Percentiles rank a stretch among this genome's conserved stretches.
These are phyloP conservation scores for Pseudorectes ferrugineus DNA, from an alignment of 2,113 vertebrate genomes.

Conservation along the genomic window DNA sequence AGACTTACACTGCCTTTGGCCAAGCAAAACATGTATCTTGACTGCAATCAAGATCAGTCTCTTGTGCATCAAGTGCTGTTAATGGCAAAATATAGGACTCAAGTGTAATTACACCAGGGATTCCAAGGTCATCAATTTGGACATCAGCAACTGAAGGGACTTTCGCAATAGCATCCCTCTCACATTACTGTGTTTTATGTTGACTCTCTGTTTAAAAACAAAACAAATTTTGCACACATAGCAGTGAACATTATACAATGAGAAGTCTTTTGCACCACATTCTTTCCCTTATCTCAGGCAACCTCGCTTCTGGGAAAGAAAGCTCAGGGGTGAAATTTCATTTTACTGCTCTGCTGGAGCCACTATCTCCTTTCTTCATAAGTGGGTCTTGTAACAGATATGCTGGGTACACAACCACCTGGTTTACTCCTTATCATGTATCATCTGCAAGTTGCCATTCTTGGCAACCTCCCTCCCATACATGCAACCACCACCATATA, in stretches of 20 bases:
- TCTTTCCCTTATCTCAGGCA: not conserved
- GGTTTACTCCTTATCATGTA: rapidly evolving
- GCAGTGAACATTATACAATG: not conserved
- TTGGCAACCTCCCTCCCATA: not conserved
- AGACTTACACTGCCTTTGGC: not conserved
- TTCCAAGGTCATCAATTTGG: not conserved
- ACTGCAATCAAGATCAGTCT: not conserved
- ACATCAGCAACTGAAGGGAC: not conserved
- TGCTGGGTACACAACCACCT: not conserved
- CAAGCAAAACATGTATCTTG: not conserved
- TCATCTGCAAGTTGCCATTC: not conserved
- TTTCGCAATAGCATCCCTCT: not conserved
- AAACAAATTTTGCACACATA: not conserved
- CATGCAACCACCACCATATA: not conserved
- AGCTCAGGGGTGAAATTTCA: not conserved
- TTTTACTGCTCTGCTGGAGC: not conserved
- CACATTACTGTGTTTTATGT: not conserved
- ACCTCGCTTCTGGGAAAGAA: not conserved
- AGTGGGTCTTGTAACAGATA: not conserved
- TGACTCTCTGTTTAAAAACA: not conserved
- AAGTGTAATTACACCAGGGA: not conserved
- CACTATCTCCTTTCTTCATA: not conserved
- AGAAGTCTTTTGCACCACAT: not conserved
- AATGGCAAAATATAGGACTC: not conserved
- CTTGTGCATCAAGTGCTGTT: not conserved